Base-by-base conservation (phyloP, 1,140 invertebrate species). In the Cephus cinctus region DNA sequence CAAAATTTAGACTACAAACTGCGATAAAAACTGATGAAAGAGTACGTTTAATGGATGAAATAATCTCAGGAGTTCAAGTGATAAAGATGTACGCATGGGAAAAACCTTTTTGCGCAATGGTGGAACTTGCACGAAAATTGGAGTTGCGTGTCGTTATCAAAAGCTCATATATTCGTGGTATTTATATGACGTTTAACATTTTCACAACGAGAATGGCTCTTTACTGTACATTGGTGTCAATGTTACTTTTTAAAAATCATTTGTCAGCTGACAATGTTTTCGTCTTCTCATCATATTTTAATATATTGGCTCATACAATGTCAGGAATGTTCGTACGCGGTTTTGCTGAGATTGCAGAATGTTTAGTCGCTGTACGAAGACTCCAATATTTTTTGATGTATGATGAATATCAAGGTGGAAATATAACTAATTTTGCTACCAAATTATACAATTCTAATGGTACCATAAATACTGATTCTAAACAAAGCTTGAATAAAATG, bases 1-100 rank as follows among this genome's bases (percentile, higher is more conserved):
- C 85, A 0, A 81, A 78, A 30, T 82, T 83, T 43, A 73, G 86
- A 18, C 62, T 80, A 4, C 76, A 82, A 59, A 88, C 84, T 0
- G 84, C 86, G 0, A 65, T 78, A 5, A 80, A 82, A 54, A 91
- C 89, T 0, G 89, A 92, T 64, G 83, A 88, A 63, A 70, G 90
- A 35, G 83, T 92, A 2, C 73, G 86, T 5, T 60, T 90, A 11
- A 90, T 91, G 86, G 87, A 87, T 57, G 89, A 92, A 73, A 85
- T 92, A 14, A 81, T 92, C 15, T 80, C 77, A 1, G 84, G 83
- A 0, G 77, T 84, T 0, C 81, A 83, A 57, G 86, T 94, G 1
- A 88, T 93, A 45, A 93, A 92, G 69, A 88, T 91, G 86, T 89
- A 88, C 58, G 82, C 85, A 0, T 89, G 87, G 87, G 87, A 89